Evolutionary conservation across 2,797 vertebrate genomes (phyloP).

Genomic region (Vespertilio murinus): DNA sequence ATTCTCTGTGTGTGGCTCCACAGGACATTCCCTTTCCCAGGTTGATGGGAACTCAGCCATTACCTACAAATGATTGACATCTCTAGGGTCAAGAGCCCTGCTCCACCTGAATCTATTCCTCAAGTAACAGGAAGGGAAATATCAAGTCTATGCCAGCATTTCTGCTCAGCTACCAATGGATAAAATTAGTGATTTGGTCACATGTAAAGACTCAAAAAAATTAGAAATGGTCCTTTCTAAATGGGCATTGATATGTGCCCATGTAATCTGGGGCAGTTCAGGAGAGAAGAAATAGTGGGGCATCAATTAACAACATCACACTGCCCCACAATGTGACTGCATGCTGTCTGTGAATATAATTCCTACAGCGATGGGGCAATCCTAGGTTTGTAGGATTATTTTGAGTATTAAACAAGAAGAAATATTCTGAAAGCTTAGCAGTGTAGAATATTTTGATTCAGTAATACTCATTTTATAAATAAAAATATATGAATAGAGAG

Average conservation of each 20-base stretch:
- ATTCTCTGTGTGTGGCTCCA: background rate
- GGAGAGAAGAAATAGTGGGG: fast-evolving
- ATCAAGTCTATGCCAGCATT: background rate
- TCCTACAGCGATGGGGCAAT: background rate
- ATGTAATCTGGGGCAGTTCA: background rate
- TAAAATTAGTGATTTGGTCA: background rate
- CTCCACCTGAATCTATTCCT: background rate
- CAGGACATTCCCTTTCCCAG: too few relatives aligned
- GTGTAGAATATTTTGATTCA: background rate
- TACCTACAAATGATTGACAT: too few relatives aligned
- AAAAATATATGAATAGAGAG: background rate
- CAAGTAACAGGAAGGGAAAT: background rate
- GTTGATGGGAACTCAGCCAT: fast-evolving
- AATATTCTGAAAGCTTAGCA: background rate
- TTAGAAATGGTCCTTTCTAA: background rate
- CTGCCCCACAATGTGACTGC: too few relatives aligned
- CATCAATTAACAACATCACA: fast-evolving
- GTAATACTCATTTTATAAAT: background rate
- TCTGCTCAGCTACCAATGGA: background rate
- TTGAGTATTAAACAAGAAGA: background rate
- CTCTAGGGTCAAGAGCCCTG: too few relatives aligned
- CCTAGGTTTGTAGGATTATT: background rate
- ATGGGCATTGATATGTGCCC: fast-evolving
- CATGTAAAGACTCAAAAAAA: background rate
- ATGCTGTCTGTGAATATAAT: background rate